Evolutionary conservation across 1,140 invertebrate species (phyloP).

Genomic region (Andricus grossulariae): DNA sequence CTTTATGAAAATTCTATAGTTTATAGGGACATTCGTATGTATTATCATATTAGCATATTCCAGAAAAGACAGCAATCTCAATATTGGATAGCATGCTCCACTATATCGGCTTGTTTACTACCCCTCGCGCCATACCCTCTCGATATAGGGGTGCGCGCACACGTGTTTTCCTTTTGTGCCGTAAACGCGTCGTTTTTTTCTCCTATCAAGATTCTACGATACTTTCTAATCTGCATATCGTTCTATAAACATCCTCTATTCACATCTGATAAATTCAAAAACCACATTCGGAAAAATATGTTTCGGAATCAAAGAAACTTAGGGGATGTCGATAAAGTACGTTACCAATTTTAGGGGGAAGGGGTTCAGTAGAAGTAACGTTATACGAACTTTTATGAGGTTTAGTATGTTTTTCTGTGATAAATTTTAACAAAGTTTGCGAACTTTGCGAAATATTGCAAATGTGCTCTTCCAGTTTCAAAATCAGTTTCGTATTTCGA

Average conservation of each 20-base stretch:
- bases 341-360: too few species aligned
- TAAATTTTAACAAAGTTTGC: too few species aligned
- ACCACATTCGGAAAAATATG: too few species aligned
- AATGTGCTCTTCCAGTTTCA: too few species aligned
- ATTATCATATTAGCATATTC: conserved; percentile 77
- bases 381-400: too few species aligned
- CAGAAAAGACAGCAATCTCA: conserved; percentile 75
- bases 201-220: conserved; percentile 47
- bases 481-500: too few species aligned
- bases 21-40: conserved; percentile 76
- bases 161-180: conserved; percentile 60
- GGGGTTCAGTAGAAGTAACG: too few species aligned
- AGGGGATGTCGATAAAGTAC: too few species aligned
- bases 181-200: conserved; percentile 62
- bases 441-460: too few species aligned
- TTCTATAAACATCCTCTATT: conserved; percentile 44
- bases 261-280: too few species aligned
- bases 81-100: conserved; percentile 72
- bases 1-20: conserved; percentile 77
- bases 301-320: too few species aligned
- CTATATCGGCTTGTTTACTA: conserved; percentile 74
- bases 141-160: conserved; percentile 56
- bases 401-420: too few species aligned
- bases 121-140: conserved; percentile 54
- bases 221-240: conserved; percentile 58